Evolutionary conservation across 2,113 vertebrate species (phyloP), one percentile per base, ranked within the genome.

Genomic region (Microtus oregoni): DNA sequence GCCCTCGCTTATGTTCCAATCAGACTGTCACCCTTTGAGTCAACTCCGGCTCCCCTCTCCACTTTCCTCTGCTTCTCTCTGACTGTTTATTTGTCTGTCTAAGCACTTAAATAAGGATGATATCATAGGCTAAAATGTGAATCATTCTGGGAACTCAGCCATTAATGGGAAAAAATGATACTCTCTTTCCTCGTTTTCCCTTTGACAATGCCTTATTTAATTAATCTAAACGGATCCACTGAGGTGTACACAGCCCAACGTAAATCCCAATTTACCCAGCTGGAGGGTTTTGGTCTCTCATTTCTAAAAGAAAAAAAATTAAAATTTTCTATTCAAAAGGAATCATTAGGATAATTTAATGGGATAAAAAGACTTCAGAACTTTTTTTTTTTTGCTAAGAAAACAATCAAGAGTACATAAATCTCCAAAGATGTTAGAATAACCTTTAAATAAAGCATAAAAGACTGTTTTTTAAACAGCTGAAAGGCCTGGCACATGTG

Each of bases 401-500:
- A 96, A 97, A 97, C 5, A 96, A 89, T 83, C 41, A 94, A 93
- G 92, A 50, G 92, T 44, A 91, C 47, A 47, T 90, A 95, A 95
- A 92, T 98, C 94, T 94, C 97, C 93, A 97, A 95, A 97, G 96
- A 96, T 87, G 81, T 97, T 98, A 98, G 95, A 97, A 89, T 79
- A 98, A 97, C 91, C 65, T 98, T 97, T 96, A 98, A 76, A 97
- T 96, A 97, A 96, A 96, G 86, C 68, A 94, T 90, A 97, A 96
- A 94, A 97, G 88, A 97, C 95, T 98, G 93, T 73, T 93, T 96
- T 93, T 97, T 97, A 94, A 98, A 92, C 58, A 97, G 96, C 96
- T 97, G 96, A 98, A 97, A 94, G 73, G 52, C n/a, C 93, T 98
- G 97, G 96, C 89, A 97, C 98, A 98, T 98, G 94, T 98, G 98